Evolutionary conservation across 2,113 vertebrate species (phyloP).

Genomic region (Forbesichthys agassizii): DNA sequence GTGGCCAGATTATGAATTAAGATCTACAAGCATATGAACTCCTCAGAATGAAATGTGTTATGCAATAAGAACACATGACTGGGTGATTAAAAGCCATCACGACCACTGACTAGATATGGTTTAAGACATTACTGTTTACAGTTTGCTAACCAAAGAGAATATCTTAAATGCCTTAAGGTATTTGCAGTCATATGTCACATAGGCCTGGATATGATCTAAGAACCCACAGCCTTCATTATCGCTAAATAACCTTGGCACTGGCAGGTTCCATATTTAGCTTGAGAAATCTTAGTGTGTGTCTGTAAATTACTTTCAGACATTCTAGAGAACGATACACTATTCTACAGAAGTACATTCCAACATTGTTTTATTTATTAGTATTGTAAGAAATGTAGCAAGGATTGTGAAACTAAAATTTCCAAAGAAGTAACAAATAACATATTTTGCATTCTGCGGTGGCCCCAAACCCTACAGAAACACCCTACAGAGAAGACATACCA

Average conservation of each 20-base stretch:
- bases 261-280: neutral
- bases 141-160: conserved; percentile 9
- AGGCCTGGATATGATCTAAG: conserved; percentile 14
- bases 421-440: neutral
- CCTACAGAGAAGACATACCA: too few relatives aligned
- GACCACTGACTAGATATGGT: conserved; percentile 38
- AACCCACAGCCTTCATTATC: conserved; percentile 13
- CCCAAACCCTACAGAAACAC: neutral
- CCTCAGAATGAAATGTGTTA: conserved; percentile 15
- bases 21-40: conserved; percentile 7
- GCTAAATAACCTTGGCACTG: conserved; percentile 10
- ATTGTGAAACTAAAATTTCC: conserved; percentile 21
- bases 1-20: conserved; percentile 25
- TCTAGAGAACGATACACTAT: conserved; percentile 34
- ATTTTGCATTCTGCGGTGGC: neutral
- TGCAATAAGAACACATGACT: conserved; percentile 6
- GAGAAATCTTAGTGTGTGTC: neutral
- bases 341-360: conserved; percentile 7
- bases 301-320: neutral
- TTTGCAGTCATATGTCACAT: conserved; percentile 20
- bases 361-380: conserved; percentile 33
- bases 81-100: conserved; percentile 11
- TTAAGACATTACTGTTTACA: conserved; percentile 40
- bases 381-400: neutral
- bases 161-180: conserved; percentile 22